Evolutionary conservation across 2,888 invertebrate genomes (phyloP), one percentile per base, ranked within the genome.

Genomic region (Trachelus iudaicus): DNA sequence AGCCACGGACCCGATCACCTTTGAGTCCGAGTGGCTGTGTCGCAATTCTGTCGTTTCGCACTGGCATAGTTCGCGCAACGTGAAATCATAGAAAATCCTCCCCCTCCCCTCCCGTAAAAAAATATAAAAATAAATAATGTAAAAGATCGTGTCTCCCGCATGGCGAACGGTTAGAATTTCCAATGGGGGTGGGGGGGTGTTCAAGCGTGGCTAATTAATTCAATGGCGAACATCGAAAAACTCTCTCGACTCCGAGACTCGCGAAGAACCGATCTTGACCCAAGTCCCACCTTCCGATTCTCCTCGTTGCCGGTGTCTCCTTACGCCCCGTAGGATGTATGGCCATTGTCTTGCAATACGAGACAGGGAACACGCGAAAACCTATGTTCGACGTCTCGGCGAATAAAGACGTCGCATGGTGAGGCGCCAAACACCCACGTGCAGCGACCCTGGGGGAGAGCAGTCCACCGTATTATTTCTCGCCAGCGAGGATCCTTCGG

Each of bases 401-500:
- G 79, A 87, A 89, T 89, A 89, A 87, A 89, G 90, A 89, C 87
- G 86, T 88, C 88, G 86, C 80, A 6, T 82, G 80, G 82, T 83
- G 85, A 87, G 87, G 87, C 88, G 87, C 85, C 86, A 83, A 81
- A 88, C 90, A 83, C 87, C 87, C 87, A 88, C 89, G 85, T 81
- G 71, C 76, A 33, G 34, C 68, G 80, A 77, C 79, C 83, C 80
- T 79, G 77, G 79, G 79, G 69, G 31, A 69, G 30, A 71, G 33
- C 34, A 75, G 56, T 71, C 74, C 73, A 68, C 77, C 23, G 56
- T 56, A 56, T 56, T 23, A 56, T 56, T 56, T 23, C 56, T 77
- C n/a, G 69, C 75, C 30, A 37, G 35, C 73, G 69, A 68, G 37
- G 23, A 56, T 56, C 56, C 56, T 23, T 23, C 56, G 9, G 23